Base-by-base conservation (phyloP, 2,888 invertebrate genomes). In the Gari tellinella region DNA sequence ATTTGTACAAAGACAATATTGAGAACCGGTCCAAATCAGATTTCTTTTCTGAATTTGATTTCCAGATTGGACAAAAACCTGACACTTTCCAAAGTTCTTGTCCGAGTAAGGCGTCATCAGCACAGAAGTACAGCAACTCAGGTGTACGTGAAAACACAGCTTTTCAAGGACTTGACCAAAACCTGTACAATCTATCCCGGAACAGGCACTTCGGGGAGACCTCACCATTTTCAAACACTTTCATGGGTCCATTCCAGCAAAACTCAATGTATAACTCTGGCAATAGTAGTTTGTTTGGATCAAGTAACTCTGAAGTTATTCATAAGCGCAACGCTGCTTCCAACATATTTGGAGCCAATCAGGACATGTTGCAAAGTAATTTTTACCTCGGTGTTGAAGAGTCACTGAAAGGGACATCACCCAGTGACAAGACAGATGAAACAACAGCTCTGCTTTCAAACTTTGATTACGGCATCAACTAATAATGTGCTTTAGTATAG, bases 401-500 rank as follows among this genome's bases (percentile, higher is more conserved):
- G 45, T 48, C 72, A 17, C 56, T 72, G 19, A 72, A 72, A 48
- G 72, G 66, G 31, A 49, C 57, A 21, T 52, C 66, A 52, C 61
- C 62, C 12, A 41, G n/a, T 48, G 75, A 70, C 31, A 72, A 72
- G 52, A 56, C 40, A 14, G 76, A 76, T 51, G 76, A 76, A 5
- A 48, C 76, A 4, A 51, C 67, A 45, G 61, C 76, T 38, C 37
- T 76, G 17, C 49, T 76, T 26, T 76, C 76, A 26, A 72, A 72
- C 51, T 76, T 76, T 72, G 76, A 76, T 25, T 68, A 68, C 56
- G 57, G 51, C 25, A 40, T 64, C 8, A 45, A 45, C 23, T 57
- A 21, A 48, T 31, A 31, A 31, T 31, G 31, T 31, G 31, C 31
- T 31, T n/a, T 7, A 31, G 31, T 31, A 10, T 31, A 31, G 31